Conservation (phyloP, 1,140 invertebrate species). For the Triops cancriformis region DNA sequence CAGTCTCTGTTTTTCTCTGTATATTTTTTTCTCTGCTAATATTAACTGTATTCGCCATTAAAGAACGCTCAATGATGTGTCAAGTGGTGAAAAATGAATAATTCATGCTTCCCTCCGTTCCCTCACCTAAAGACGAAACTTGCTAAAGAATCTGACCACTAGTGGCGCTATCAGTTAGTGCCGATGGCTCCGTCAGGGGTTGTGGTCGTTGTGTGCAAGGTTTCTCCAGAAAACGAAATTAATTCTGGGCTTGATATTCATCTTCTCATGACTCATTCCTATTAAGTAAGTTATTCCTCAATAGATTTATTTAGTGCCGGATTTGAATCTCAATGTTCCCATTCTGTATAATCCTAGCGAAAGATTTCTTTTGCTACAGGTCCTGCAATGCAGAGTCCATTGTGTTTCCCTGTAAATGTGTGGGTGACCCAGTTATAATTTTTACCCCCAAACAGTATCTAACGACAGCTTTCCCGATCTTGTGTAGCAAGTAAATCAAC, state of each 20-base stretch:
- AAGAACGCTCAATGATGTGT: too few species aligned
- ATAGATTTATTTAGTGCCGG: not conserved
- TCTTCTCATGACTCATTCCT: not conserved
- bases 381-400: not conserved
- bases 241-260: not conserved
- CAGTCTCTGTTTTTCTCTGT: too few species aligned
- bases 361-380: too few species aligned
- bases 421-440: not conserved
- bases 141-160: not conserved
- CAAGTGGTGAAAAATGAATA: too few species aligned
- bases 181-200: conserved; percentile 6
- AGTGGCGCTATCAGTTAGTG: not conserved
- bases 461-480: not conserved
- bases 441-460: not conserved
- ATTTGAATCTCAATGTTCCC: not conserved
- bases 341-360: too few species aligned
- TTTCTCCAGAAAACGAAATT: not conserved
- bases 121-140: not conserved
- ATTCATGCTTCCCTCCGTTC: too few species aligned
- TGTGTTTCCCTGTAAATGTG: not conserved
- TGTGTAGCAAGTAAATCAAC: not conserved
- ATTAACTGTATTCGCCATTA: too few species aligned
- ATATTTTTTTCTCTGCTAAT: too few species aligned
- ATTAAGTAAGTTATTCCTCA: not conserved
- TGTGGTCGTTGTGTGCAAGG: conserved; percentile 9